Evolutionary conservation across 2,888 invertebrate genomes (phyloP).

Genomic region (Eilema depressum): DNA sequence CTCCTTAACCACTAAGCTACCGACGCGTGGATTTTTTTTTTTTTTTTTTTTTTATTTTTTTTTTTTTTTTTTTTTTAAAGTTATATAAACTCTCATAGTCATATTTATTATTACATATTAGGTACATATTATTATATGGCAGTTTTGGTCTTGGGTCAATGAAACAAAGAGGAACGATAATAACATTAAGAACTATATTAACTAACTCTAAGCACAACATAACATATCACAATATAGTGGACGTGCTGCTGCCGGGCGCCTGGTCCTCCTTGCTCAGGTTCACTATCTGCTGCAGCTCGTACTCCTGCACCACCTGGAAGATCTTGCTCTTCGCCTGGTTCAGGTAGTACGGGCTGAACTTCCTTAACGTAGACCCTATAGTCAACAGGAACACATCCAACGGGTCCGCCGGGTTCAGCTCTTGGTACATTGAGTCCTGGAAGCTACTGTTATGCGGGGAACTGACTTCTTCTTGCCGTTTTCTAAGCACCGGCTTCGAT

Average conservation of each 20-base stretch:
- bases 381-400: slow-evolving; percentile 76
- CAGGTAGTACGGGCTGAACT: slow-evolving; percentile 74
- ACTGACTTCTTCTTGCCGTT: slow-evolving; percentile 46
- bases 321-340: slow-evolving; percentile 82
- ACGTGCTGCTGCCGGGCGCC: slow-evolving; percentile 48
- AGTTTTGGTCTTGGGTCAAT: neutral
- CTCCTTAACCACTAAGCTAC: too few relatives aligned
- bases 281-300: slow-evolving; percentile 77
- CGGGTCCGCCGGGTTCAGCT: slow-evolving; percentile 69
- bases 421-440: slow-evolving; percentile 54
- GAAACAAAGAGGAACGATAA: slow-evolving; percentile 21
- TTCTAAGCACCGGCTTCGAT: slow-evolving; percentile 58
- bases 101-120: too few relatives aligned
- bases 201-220: slow-evolving; percentile 14
- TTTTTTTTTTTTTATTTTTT: too few relatives aligned
- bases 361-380: slow-evolving; percentile 74
- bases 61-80: too few relatives aligned
- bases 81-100: too few relatives aligned
- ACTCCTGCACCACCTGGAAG: slow-evolving; percentile 81
- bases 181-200: slow-evolving; percentile 41
- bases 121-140: too few relatives aligned
- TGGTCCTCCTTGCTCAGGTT: slow-evolving; percentile 57
- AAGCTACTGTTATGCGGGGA: slow-evolving; percentile 33
- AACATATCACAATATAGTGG: slow-evolving; percentile 17
- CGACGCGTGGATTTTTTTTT: too few relatives aligned